phyloP scores from a whole-genome alignment of 2,113 vertebrate species.

The Hippocampus barbouri region DNA sequence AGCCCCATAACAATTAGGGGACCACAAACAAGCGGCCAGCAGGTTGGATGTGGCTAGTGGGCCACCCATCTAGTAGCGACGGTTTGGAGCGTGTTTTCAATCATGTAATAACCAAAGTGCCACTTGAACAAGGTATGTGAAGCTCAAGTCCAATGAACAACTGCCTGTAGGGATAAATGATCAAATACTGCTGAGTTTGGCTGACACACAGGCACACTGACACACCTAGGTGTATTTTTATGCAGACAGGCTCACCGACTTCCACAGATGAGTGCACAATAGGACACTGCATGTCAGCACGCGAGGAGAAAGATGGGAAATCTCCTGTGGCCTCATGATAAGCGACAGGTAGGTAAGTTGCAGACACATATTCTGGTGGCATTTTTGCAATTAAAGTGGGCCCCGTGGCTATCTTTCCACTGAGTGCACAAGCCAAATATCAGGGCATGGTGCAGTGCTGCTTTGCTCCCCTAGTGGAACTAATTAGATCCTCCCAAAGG shows the following conservation, averaged over 20 bases:
- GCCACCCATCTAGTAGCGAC: not conserved
- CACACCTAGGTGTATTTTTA: conserved; percentile 31
- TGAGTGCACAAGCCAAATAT: conserved; percentile 70
- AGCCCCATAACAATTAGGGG: too few species aligned
- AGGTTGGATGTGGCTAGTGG: not conserved
- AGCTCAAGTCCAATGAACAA: conserved; percentile 18
- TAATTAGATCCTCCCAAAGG: conserved; percentile 74
- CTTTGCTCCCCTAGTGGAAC: conserved; percentile 70
- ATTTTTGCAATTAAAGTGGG: conserved; percentile 72
- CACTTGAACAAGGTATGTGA: conserved; percentile 10
- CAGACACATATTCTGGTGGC: conserved; percentile 60
- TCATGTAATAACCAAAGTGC: not conserved
- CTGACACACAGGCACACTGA: conserved; percentile 8
- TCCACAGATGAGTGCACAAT: conserved; percentile 30
- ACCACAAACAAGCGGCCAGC: too few species aligned
- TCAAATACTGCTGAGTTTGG: conserved; percentile 26
- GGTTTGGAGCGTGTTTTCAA: not conserved
- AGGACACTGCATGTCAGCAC: conserved; percentile 21
- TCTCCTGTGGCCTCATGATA: conserved; percentile 52
- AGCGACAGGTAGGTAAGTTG: conserved; percentile 54
- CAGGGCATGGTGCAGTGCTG: conserved; percentile 59
- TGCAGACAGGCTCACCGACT: conserved; percentile 32
- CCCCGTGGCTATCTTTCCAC: conserved; percentile 65
- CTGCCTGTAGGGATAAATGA: conserved; percentile 29
- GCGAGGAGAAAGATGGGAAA: conserved; percentile 31